Base-by-base conservation (phyloP, 2,888 invertebrate genomes). In the Drosophila atroscutellata region DNA sequence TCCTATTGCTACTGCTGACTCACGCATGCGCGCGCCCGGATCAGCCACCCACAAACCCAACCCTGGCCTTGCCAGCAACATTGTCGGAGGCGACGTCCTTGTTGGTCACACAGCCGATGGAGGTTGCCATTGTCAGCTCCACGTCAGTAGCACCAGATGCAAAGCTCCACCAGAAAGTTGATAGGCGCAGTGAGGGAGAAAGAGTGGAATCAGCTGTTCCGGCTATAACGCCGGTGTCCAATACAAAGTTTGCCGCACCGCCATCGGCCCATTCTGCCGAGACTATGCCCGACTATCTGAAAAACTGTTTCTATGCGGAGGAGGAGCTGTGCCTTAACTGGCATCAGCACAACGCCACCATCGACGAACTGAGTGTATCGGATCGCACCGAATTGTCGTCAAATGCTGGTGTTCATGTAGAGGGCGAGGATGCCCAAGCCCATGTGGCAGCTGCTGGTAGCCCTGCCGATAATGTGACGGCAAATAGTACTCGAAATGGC, bases 251-350 rank as follows among this genome's bases (percentile, higher is more conserved):
- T 3, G 39, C 60, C 0, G 54, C 75, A 8, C 50, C 56, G 1
- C 54, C 59, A 2, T 54, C 59, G 3, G 56, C 67, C n/a, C 47
- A 55, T 15, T 39, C 70, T 8, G 52, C 77, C 3, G 75, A 81
- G 26, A 24, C 24, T 15, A 59, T 80, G 49, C 88, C 90, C 0
- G 86, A 92, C 18, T 91, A 89, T 59, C 73, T 80, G 1, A 86
- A 80, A 47, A 85, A 89, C 34, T 93, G 93, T 42, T 92, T 93
- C 57, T 91, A 92, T 69, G 91, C 91, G 24, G 92, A 92, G 36
- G 83, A 90, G 28, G 91, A 92, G 49, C 63, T 92, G 26, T 93
- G 93, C 59, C 80, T 88, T 6, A 81, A 87, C 47, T 86, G 82
- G 68, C 77, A 74, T 28, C 80, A 74, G 9, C 65, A 58, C 26